phyloP scores from a whole-genome alignment of 2,113 vertebrate genomes.

The Podarcis cretensis region DNA sequence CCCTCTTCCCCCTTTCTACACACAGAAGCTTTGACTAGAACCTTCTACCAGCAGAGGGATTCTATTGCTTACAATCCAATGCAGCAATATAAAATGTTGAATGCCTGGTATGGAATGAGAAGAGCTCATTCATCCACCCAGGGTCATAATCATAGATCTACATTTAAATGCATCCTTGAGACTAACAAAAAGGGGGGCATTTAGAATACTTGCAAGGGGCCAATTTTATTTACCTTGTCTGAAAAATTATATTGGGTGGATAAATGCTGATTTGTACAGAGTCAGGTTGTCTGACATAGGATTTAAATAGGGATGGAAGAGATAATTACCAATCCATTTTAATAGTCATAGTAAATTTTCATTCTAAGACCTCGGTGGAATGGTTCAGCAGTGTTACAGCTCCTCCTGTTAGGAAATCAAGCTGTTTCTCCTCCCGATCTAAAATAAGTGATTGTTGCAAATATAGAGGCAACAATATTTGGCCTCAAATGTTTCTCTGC shows the following conservation, averaged over 20 bases:
- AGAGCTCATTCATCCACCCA: not conserved
- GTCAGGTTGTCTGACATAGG: not conserved
- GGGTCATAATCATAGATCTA: not conserved
- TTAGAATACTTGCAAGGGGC: not conserved
- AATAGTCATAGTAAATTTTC: not conserved
- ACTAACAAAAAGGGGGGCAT: not conserved
- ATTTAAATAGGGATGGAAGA: not conserved
- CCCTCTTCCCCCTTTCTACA: too few species aligned
- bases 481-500: too few species aligned
- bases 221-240: not conserved
- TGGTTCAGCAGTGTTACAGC: not conserved
- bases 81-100: not conserved
- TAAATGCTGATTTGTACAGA: not conserved
- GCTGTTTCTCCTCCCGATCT: too few species aligned
- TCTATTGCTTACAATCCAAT: not conserved
- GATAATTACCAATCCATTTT: not conserved
- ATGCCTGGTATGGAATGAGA: not conserved
- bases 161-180: not conserved
- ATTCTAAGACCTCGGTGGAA: not conserved
- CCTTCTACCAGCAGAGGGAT: too few species aligned
- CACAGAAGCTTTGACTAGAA: too few species aligned
- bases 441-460: too few species aligned
- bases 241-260: not conserved
- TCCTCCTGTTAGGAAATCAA: not conserved
- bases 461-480: too few species aligned